Evolutionary conservation across 53 echinoderm and acorn worm species (phyloP), one percentile per base, ranked within the genome.

Genomic region (Echinometra lucunter): DNA sequence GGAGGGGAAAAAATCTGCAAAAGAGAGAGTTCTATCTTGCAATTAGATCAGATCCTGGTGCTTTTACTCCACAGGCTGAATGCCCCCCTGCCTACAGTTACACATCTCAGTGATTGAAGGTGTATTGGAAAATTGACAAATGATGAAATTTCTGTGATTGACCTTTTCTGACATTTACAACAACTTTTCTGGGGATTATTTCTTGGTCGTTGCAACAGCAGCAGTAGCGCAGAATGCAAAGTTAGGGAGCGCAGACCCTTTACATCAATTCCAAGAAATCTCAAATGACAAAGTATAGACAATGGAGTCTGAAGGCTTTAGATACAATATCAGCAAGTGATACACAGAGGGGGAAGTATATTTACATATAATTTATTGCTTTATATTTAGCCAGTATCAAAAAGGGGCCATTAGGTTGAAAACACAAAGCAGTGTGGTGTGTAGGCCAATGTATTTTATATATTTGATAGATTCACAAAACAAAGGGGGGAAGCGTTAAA

Each of bases 141-240:
- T 78, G 78, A 78, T 78, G 78, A 78, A 78, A 78, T 78, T 78
- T 78, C 78, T 40, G 78, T 78, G 78, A 78, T 38, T 78, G 78
- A 78, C 78, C 78, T 78, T 78, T 78, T 4, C 78, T 78, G 78
- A 35, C 78, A 78, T 78, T 78, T 78, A 78, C 78, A 19, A 78
- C 78, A 78, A 78, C 78, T 78, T 78, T 78, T 78, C 40, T 23
- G 42, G 78, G n/a, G 78, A 78, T 78, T 78, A 78, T 78, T 42
- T 78, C 21, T 78, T 23, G 78, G 78, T 78, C 42, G 42, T 78
- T 78, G 78, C 78, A 78, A 30, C 78, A 78, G 78, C 72, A n/a
- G n/a, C n/a, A n/a, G 78, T 42, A 78, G 23, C 42, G 42, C 18
- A 15, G n/a, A n/a, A n/a, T n/a, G n/a, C n/a, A 18, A 70, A 75